phyloP scores from a whole-genome alignment of 2,113 vertebrate species.

The Terrapene triunguis region DNA sequence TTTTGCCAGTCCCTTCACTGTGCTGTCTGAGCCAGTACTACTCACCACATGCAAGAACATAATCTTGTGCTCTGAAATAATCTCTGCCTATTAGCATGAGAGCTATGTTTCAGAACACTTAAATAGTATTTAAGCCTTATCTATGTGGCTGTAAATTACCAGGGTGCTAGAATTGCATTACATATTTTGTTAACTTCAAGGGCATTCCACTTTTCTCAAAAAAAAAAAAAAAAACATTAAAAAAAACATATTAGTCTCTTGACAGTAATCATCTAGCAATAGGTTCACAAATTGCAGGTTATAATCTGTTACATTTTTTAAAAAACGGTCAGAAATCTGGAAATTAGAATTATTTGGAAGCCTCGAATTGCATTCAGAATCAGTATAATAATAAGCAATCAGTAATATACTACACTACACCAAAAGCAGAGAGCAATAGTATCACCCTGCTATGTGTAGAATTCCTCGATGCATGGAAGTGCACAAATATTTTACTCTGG shows the following conservation, averaged over 20 bases:
- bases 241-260: background rate
- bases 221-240: background rate
- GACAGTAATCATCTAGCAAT: background rate
- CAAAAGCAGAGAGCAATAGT: rapidly evolving
- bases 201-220: background rate
- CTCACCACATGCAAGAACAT: background rate
- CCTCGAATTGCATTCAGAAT: background rate
- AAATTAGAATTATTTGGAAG: background rate
- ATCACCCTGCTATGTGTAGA: rapidly evolving
- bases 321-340: background rate
- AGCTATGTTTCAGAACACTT: background rate
- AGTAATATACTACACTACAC: background rate
- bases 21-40: background rate
- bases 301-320: background rate
- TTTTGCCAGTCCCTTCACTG: background rate
- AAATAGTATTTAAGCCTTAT: background rate
- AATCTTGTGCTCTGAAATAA: background rate
- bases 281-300: background rate
- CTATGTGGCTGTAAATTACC: background rate
- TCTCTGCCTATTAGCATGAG: background rate
- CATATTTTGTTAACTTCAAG: background rate
- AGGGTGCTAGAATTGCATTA: background rate
- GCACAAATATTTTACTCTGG: background rate
- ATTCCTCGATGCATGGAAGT: background rate
- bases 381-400: background rate